A percentile compares a stretch with the other conserved stretches of the same genome.
These are phyloP conservation scores for Ptilonorhynchus violaceus DNA, from an alignment of 2,113 vertebrate species.

Conservation along the genomic window DNA sequence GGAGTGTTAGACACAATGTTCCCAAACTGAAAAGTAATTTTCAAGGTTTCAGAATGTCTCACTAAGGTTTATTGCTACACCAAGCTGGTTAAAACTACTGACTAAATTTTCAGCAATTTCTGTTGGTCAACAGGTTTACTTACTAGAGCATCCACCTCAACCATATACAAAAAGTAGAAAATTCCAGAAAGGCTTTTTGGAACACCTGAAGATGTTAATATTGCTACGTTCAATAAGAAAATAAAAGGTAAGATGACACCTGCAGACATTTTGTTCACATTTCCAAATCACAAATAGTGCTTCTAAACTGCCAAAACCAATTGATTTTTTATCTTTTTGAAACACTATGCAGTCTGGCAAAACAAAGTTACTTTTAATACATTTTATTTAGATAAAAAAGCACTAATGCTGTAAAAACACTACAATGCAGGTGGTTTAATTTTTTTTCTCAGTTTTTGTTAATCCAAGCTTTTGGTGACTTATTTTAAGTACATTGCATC, in stretches of 20 bases:
- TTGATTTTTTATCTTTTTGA: background rate
- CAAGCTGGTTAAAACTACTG: background rate
- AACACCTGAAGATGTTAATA: background rate
- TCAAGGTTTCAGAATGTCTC: slow-evolving; percentile 30
- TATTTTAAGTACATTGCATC: background rate
- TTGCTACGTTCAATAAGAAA: background rate
- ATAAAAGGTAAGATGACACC: background rate
- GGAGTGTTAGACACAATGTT: slow-evolving; percentile 77
- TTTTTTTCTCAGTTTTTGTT: background rate
- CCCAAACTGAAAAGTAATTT: slow-evolving; percentile 80
- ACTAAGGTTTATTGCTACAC: background rate
- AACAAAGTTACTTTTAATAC: background rate
- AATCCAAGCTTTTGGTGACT: background rate
- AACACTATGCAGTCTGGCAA: background rate
- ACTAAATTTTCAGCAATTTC: background rate
- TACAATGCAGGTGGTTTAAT: background rate
- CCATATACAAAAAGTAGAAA: background rate
- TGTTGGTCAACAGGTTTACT: background rate
- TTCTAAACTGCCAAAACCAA: background rate
- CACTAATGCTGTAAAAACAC: background rate
- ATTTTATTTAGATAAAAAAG: background rate
- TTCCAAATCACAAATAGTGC: background rate
- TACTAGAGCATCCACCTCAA: background rate
- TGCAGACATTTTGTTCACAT: background rate
- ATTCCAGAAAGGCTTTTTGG: background rate